These are phyloP conservation scores for Panagrolaimus sp. DNA, from an alignment of 1,140 invertebrate species.

Conservation along the genomic window DNA sequence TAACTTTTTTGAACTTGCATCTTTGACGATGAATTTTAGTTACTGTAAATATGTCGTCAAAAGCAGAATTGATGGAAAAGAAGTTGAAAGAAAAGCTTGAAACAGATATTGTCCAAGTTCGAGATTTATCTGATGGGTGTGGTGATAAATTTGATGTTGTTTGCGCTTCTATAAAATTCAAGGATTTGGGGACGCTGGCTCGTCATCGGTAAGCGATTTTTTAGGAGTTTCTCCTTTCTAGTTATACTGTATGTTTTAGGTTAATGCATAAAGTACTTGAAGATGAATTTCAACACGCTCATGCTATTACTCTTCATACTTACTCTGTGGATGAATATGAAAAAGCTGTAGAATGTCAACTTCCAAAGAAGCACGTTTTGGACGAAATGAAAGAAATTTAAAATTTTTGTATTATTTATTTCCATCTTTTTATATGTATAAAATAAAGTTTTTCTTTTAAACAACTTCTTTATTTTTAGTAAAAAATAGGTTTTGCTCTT, in stretches of 20 bases:
- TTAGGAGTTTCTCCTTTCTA: too few species aligned
- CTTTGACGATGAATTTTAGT: too few species aligned
- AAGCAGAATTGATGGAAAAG: not conserved
- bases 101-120: not conserved
- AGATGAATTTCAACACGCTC: not conserved
- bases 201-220: not conserved
- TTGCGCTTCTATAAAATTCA: slow-evolving; percentile 76
- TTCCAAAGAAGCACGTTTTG: slow-evolving; percentile 8
- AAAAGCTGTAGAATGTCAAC: slow-evolving; percentile 3
- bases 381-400: not conserved
- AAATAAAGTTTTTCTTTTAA: not conserved
- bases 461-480: not conserved
- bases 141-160: slow-evolving; percentile 77
- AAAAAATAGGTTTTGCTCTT: not conserved
- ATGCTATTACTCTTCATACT: not conserved
- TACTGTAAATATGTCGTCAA: too few species aligned
- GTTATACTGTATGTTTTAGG: too few species aligned
- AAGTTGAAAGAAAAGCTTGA: slow-evolving; percentile 11
- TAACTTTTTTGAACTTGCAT: too few species aligned
- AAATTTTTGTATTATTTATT: not conserved
- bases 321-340: not conserved
- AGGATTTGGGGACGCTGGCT: slow-evolving; percentile 63
- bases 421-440: not conserved
- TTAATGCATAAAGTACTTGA: not conserved
- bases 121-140: slow-evolving; percentile 80